Conservation (phyloP, 2,797 vertebrate genomes). For the Cheirogaleus major region DNA sequence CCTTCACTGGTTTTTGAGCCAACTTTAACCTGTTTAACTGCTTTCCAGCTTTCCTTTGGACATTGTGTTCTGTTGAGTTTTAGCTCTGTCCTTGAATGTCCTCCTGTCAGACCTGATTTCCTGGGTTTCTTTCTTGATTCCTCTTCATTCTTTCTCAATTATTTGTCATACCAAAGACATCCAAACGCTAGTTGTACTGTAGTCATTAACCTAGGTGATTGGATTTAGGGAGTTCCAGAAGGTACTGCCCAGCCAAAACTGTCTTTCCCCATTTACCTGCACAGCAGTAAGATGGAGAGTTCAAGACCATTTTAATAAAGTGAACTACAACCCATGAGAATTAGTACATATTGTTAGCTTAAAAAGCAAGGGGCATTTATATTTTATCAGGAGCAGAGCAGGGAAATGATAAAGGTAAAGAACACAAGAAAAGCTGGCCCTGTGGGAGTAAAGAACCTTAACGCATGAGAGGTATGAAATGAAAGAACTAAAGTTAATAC, state of each 20-base stretch:
- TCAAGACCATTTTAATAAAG: neutral
- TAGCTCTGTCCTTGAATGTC: neutral
- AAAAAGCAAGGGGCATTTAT: neutral
- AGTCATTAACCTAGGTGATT: neutral
- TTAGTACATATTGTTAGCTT: neutral
- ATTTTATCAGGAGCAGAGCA: neutral
- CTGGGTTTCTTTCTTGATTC: neutral
- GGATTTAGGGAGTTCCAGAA: neutral
- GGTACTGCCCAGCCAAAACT: neutral
- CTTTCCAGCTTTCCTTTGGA: neutral
- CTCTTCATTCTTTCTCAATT: neutral
- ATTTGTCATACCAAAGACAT: neutral
- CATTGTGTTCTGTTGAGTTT: conserved; percentile 3
- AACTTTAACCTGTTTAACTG: neutral
- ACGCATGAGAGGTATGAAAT: neutral
- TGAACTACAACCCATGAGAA: neutral
- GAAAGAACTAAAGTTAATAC: neutral
- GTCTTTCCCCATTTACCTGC: neutral
- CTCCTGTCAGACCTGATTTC: neutral
- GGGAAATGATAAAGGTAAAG: neutral
- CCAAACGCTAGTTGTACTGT: neutral
- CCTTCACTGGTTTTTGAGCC: neutral
- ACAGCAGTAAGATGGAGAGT: neutral
- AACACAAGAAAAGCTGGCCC: neutral
- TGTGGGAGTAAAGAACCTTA: neutral